Conservation (phyloP, 2,888 invertebrate species). For the Drosophila borealis region DNA sequence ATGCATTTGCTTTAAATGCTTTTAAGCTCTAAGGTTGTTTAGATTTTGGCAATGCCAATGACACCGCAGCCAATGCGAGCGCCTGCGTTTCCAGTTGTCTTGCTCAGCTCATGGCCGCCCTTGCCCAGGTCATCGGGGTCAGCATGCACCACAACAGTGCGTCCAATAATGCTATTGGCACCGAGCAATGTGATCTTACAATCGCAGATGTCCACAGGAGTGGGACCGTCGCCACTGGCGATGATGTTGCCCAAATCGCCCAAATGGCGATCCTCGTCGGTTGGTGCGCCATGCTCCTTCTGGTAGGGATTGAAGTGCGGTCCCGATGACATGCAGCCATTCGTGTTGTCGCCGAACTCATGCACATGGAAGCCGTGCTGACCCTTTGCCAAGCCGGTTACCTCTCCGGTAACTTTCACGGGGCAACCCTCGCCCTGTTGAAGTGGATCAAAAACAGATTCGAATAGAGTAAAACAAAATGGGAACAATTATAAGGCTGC, state of each 20-base stretch:
- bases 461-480: slow-evolving; percentile 7
- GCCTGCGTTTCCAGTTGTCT: slow-evolving; percentile 97
- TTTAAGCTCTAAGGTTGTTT: slow-evolving; percentile 40
- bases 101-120: slow-evolving; percentile 96
- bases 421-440: slow-evolving; percentile 87
- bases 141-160: slow-evolving; percentile 95
- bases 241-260: slow-evolving; percentile 96
- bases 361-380: slow-evolving; percentile 93
- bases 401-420: slow-evolving; percentile 92
- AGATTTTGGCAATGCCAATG: slow-evolving; percentile 84
- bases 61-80: slow-evolving; percentile 86
- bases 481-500: slow-evolving; percentile 12
- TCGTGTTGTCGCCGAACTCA: slow-evolving; percentile 98
- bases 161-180: slow-evolving; percentile 91
- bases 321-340: slow-evolving; percentile 97
- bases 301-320: slow-evolving; percentile 95
- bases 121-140: slow-evolving; percentile 97
- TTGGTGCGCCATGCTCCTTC: slow-evolving; percentile 93
- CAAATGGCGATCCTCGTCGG: slow-evolving; percentile 90
- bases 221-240: slow-evolving; percentile 89
- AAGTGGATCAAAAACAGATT: slow-evolving; percentile 7
- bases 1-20: slow-evolving; percentile 12
- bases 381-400: slow-evolving; percentile 92
- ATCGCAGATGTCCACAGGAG: slow-evolving; percentile 87
- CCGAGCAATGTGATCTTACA: slow-evolving; percentile 89